Evolutionary conservation across 2,797 vertebrate species (phyloP).

Genomic region (Gymnoscopelus braueri): DNA sequence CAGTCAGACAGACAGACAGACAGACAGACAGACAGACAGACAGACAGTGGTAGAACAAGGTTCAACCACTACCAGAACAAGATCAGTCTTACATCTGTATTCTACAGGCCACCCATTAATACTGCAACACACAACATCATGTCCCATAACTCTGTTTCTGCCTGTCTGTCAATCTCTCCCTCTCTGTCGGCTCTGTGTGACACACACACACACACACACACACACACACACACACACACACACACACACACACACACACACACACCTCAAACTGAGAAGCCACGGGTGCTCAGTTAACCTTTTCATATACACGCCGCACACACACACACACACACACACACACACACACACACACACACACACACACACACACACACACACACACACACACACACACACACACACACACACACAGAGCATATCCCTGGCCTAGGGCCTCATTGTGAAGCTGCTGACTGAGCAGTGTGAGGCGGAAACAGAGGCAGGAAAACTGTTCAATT

Average conservation of each 20-base stretch:
- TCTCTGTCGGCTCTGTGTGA: no score
- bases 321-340: background rate
- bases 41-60: constrained; percentile 7
- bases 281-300: constrained; percentile 10
- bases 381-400: constrained; percentile 4
- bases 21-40: constrained; percentile 21
- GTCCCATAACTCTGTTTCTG: no score
- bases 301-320: constrained; percentile 8
- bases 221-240: constrained; percentile 10
- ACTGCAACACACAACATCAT: constrained; percentile 1
- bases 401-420: constrained; percentile 11
- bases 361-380: constrained; percentile 4
- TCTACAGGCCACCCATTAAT: constrained; percentile 27
- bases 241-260: constrained; percentile 12
- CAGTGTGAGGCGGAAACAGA: constrained; percentile 65
- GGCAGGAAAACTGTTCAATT: constrained; percentile 77
- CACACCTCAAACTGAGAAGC: constrained; percentile 1
- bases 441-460: constrained; percentile 71
- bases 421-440: constrained; percentile 43
- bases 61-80: background rate
- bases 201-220: background rate
- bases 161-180: constrained; percentile 10
- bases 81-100: constrained; percentile 1
- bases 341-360: background rate
- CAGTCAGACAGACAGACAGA: constrained; percentile 1